These are phyloP conservation scores for Zapus hudsonius DNA, from an alignment of 2,113 vertebrate species.

Conservation along the genomic window DNA sequence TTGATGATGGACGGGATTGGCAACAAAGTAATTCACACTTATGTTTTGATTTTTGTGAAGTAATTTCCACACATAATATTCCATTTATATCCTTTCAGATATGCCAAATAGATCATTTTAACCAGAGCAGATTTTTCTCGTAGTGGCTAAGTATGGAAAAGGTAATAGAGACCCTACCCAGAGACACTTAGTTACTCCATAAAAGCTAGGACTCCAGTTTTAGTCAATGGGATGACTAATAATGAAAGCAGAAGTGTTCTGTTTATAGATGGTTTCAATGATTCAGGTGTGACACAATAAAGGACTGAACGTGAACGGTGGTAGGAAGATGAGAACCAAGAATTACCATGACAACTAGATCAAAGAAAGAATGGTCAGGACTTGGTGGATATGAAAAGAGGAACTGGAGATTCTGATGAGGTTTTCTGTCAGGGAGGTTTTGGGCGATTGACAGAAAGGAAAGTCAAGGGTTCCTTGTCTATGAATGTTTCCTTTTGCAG, in stretches of 20 bases:
- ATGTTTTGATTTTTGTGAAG: not conserved
- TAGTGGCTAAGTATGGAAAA: not conserved
- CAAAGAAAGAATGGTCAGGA: not conserved
- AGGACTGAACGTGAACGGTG: not conserved
- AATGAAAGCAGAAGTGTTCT: not conserved
- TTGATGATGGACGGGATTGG: not conserved
- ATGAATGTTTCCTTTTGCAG: constrained; percentile 1
- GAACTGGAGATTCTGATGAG: not conserved
- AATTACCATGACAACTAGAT: not conserved
- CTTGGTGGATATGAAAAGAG: not conserved
- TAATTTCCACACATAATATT: not conserved
- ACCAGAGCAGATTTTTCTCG: not conserved
- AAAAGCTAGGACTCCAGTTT: not conserved
- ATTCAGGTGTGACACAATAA: not conserved
- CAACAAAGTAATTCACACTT: constrained; percentile 17
- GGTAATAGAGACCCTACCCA: not conserved
- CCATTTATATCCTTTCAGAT: not conserved
- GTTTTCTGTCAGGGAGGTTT: not conserved
- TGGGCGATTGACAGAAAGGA: not conserved
- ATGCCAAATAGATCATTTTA: not conserved
- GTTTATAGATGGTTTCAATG: not conserved
- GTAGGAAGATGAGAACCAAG: not conserved
- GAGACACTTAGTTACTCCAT: not conserved
- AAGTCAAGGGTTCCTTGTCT: not conserved
- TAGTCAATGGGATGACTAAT: not conserved